These are phyloP conservation scores for Pemphredon lugubris DNA, from an alignment of 2,888 invertebrate species.

Conservation along the genomic window DNA sequence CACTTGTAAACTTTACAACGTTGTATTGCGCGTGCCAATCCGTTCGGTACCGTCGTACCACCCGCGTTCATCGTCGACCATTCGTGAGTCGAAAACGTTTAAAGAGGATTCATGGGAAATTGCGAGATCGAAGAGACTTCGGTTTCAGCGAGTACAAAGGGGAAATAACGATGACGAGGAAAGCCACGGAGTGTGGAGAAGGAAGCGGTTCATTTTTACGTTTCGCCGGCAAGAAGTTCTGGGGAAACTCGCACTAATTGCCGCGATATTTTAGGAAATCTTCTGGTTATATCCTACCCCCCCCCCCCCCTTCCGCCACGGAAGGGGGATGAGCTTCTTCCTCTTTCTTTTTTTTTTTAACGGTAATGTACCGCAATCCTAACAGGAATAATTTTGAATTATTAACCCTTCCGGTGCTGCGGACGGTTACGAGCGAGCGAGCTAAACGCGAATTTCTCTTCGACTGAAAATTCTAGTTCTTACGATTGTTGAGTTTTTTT, in stretches of 20 bases:
- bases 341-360: too few relatives aligned
- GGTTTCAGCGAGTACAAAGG: background rate
- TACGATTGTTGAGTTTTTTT: too few relatives aligned
- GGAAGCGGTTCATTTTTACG: conserved; percentile 1
- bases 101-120: conserved; percentile 1
- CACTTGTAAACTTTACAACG: background rate
- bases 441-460: too few relatives aligned
- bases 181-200: background rate
- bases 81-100: background rate
- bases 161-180: conserved; percentile 1
- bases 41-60: background rate
- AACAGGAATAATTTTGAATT: too few relatives aligned
- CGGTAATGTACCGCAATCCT: too few relatives aligned
- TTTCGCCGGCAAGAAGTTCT: background rate
- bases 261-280: conserved; percentile 26
- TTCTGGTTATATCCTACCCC: background rate
- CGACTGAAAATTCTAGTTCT: too few relatives aligned
- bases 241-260: too few relatives aligned
- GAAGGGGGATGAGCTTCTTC: too few relatives aligned
- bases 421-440: too few relatives aligned
- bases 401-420: too few relatives aligned
- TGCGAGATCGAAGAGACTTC: conserved; percentile 1
- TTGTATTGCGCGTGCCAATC: background rate
- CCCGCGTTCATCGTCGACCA: background rate
- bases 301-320: too few relatives aligned